These are phyloP conservation scores for Eilema depressum DNA, from an alignment of 2,888 invertebrate genomes.

Conservation along the genomic window DNA sequence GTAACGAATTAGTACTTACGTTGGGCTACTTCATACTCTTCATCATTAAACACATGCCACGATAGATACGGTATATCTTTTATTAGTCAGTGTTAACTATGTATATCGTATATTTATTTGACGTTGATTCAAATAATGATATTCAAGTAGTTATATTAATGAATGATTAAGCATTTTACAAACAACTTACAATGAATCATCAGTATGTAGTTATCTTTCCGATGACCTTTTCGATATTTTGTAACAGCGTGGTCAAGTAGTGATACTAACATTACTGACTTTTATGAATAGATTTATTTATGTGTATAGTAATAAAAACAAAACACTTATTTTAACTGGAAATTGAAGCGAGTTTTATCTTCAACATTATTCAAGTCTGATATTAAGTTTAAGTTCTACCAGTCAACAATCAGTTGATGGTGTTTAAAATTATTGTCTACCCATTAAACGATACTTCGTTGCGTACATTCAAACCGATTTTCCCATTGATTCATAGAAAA, in stretches of 20 bases:
- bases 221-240: constrained; percentile 55
- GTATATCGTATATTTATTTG: constrained; percentile 52
- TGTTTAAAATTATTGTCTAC: constrained; percentile 32
- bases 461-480: constrained; percentile 32
- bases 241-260: constrained; percentile 61
- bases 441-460: constrained; percentile 26
- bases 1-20: constrained; percentile 60
- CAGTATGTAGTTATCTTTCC: constrained; percentile 42
- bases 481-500: constrained; percentile 43
- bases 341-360: constrained; percentile 11
- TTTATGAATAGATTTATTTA: constrained; percentile 28
- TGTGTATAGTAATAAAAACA: background rate
- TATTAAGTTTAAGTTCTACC: constrained; percentile 12
- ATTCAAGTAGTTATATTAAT: constrained; percentile 50
- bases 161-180: constrained; percentile 53
- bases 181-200: constrained; percentile 53
- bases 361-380: constrained; percentile 24
- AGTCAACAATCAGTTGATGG: constrained; percentile 19
- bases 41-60: constrained; percentile 62
- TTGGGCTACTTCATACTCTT: constrained; percentile 63
- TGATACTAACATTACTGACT: constrained; percentile 28
- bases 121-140: constrained; percentile 65
- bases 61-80: constrained; percentile 58
- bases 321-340: constrained; percentile 12
- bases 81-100: constrained; percentile 61